Conservation (phyloP, 2,888 invertebrate species). For the Aleiodes alternator region DNA sequence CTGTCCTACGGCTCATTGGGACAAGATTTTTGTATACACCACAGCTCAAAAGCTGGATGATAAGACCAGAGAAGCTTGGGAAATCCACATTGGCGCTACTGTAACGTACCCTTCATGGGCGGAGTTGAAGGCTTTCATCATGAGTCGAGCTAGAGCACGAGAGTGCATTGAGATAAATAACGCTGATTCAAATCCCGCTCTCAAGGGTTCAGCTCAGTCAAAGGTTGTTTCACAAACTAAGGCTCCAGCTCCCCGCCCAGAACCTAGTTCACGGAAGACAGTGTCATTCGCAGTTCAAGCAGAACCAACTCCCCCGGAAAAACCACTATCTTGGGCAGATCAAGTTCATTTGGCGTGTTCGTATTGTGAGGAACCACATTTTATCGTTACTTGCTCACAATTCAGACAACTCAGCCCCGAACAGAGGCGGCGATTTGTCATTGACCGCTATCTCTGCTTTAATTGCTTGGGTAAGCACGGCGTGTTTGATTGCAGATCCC, state of each 20-base stretch:
- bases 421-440: not conserved
- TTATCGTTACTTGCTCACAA: constrained; percentile 16
- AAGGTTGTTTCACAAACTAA: not conserved
- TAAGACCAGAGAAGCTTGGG: constrained; percentile 19
- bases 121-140: not conserved
- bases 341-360: not conserved
- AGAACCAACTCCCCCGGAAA: not conserved
- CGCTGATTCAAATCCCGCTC: not conserved
- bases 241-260: not conserved
- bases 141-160: constrained; percentile 4
- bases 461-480: constrained; percentile 48
- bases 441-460: constrained; percentile 27
- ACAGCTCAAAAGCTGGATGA: not conserved
- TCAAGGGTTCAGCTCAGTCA: not conserved
- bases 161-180: constrained; percentile 11
- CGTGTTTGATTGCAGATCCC: not conserved
- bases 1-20: not conserved
- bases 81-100: not conserved
- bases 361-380: constrained; percentile 36
- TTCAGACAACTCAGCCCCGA: not conserved
- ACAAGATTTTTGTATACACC: not conserved
- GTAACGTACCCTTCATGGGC: not conserved
- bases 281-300: not conserved
- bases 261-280: not conserved
- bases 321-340: not conserved